Conservation (phyloP, 2,888 invertebrate genomes). For the Monoplex corrugatus region DNA sequence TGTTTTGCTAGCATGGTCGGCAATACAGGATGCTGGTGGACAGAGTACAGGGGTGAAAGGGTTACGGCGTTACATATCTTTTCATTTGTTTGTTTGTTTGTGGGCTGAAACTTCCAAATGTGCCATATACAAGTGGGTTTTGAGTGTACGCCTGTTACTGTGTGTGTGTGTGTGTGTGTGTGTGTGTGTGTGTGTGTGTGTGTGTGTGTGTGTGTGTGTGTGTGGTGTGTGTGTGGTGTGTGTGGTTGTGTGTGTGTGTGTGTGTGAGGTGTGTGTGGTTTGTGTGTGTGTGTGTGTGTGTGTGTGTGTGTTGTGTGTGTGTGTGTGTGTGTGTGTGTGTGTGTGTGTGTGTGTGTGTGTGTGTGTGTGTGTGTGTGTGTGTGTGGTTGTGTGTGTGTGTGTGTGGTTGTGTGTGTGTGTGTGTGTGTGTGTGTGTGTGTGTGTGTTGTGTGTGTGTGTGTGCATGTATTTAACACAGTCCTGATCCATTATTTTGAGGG, state of each 20-base stretch:
- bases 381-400: neutral
- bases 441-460: neutral
- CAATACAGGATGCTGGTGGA: too few species aligned
- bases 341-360: neutral
- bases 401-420: neutral
- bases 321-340: neutral
- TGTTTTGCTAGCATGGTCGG: too few species aligned
- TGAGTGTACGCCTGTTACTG: neutral
- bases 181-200: slow-evolving; percentile 36
- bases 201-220: neutral
- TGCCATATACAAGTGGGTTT: too few species aligned
- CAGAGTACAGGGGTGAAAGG: too few species aligned
- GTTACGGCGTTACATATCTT: too few species aligned
- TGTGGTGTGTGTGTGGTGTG: neutral
- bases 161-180: slow-evolving; percentile 27
- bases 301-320: neutral
- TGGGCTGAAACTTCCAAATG: too few species aligned
- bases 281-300: neutral
- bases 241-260: neutral
- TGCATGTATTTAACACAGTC: too few species aligned
- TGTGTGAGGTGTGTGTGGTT: neutral
- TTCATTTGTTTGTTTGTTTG: too few species aligned
- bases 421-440: neutral
- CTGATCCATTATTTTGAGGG: too few species aligned
- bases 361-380: neutral